A percentile compares a stretch with the other conserved stretches of the same genome.
These are phyloP conservation scores for Labia minor DNA, from an alignment of 2,888 invertebrate species.

Conservation along the genomic window DNA sequence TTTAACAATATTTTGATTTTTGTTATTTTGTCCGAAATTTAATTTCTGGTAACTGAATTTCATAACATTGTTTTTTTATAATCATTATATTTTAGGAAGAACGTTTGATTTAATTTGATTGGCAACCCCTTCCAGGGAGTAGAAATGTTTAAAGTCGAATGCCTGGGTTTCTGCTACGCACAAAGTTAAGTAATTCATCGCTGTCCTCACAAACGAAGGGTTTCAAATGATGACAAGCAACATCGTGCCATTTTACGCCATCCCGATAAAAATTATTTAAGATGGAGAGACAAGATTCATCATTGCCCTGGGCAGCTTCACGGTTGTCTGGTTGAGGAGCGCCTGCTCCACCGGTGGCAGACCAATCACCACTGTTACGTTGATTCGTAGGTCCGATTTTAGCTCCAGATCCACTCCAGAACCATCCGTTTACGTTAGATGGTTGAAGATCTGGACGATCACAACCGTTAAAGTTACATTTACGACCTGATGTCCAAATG, in stretches of 20 bases:
- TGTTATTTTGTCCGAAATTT: no score
- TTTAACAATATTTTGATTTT: no score
- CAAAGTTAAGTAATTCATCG: slow-evolving; percentile 80
- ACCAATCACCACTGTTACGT: slow-evolving; percentile 84
- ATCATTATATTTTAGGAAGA: no score
- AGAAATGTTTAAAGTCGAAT: slow-evolving; percentile 57
- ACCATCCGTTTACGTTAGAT: slow-evolving; percentile 81
- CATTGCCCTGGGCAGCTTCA: slow-evolving; percentile 84
- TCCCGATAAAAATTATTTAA: slow-evolving; percentile 87
- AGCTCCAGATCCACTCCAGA: slow-evolving; percentile 87
- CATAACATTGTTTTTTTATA: no score
- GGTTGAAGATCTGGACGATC: slow-evolving; percentile 72
- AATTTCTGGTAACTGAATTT: no score
- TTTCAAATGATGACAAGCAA: slow-evolving; percentile 75
- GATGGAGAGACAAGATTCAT: slow-evolving; percentile 80
- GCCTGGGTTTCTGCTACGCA: slow-evolving; percentile 77
- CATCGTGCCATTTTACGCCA: slow-evolving; percentile 78
- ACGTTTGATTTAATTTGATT: no score
- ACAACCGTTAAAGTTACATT: slow-evolving; percentile 86
- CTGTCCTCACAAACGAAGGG: slow-evolving; percentile 86
- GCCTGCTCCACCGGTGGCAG: slow-evolving; percentile 74
- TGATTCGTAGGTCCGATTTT: slow-evolving; percentile 82
- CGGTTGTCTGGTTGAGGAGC: slow-evolving; percentile 83
- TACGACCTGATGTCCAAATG: slow-evolving; percentile 86
- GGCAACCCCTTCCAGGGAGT: neutral